A percentile compares a stretch with the other conserved stretches of the same genome.
Conservation (phyloP, 2,888 invertebrate genomes). For the Scelioninae gen. 1 region DNA sequence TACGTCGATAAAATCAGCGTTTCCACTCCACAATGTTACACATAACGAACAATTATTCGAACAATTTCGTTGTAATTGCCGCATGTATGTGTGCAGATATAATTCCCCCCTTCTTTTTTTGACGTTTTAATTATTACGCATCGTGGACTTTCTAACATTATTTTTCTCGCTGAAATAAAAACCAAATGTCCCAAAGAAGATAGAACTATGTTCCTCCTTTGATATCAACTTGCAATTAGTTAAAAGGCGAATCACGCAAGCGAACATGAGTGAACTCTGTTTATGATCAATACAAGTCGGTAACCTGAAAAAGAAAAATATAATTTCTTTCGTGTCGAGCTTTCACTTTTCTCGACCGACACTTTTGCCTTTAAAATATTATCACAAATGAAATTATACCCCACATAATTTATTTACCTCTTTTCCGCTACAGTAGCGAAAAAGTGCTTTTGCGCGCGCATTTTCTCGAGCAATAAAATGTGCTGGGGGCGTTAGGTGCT, state of each 20-base stretch:
- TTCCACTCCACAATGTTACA: slow-evolving; percentile 45
- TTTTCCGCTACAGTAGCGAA: not conserved
- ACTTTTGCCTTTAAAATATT: not conserved
- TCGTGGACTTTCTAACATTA: too few relatives aligned
- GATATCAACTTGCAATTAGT: too few relatives aligned
- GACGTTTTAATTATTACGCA: slow-evolving; percentile 26
- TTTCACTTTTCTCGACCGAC: not conserved
- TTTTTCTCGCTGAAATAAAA: too few relatives aligned
- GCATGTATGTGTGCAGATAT: not conserved
- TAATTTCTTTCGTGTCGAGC: not conserved
- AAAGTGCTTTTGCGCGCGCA: too few relatives aligned
- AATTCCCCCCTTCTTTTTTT: slow-evolving; percentile 3
- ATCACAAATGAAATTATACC: not conserved
- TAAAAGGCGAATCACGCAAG: too few relatives aligned
- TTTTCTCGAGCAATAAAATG: not conserved
- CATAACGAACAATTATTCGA: slow-evolving; percentile 52
- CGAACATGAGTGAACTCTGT: not conserved
- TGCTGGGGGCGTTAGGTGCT: slow-evolving; percentile 6
- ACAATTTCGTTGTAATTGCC: slow-evolving; percentile 53
- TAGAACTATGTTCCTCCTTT: not conserved
- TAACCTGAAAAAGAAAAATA: not conserved
- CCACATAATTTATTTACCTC: not conserved
- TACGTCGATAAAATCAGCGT: slow-evolving; percentile 47
- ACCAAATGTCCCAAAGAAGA: too few relatives aligned
- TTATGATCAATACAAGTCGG: not conserved